These are phyloP conservation scores for Apeira syringaria DNA, from an alignment of 2,888 invertebrate species.

Conservation along the genomic window DNA sequence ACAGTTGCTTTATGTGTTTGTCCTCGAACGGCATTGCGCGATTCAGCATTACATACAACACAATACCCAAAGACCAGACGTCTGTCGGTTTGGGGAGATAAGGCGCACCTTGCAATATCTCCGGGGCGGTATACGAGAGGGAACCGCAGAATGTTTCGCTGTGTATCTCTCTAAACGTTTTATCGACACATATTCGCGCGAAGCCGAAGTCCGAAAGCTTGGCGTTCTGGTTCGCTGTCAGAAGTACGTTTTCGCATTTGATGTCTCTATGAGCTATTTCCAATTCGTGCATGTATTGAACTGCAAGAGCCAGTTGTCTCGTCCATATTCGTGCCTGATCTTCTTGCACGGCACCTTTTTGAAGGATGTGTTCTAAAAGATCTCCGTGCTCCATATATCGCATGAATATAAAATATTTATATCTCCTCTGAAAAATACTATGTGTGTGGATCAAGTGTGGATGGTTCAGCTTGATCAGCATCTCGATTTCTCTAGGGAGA, in stretches of 20 bases:
- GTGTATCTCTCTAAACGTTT: slow-evolving; percentile 69
- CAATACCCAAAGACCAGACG: slow-evolving; percentile 91
- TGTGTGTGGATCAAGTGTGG: slow-evolving; percentile 91
- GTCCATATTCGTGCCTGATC: slow-evolving; percentile 89
- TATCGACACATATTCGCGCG: slow-evolving; percentile 79
- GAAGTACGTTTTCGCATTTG: slow-evolving; percentile 92
- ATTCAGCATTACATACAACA: slow-evolving; percentile 92
- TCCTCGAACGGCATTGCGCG: slow-evolving; percentile 94
- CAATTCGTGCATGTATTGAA: slow-evolving; percentile 90
- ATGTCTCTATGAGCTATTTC: slow-evolving; percentile 91
- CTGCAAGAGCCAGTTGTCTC: slow-evolving; percentile 86
- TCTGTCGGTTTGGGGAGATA: slow-evolving; percentile 90
- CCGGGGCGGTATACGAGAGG: slow-evolving; percentile 93
- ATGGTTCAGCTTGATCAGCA: slow-evolving; percentile 89
- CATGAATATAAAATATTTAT: slow-evolving; percentile 91
- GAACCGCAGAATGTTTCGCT: slow-evolving; percentile 95
- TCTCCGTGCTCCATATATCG: slow-evolving; percentile 89
- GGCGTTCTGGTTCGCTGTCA: slow-evolving; percentile 88
- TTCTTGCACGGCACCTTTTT: slow-evolving; percentile 87
- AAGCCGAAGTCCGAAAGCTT: slow-evolving; percentile 94
- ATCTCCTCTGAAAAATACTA: slow-evolving; percentile 88
- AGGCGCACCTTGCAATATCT: slow-evolving; percentile 90
- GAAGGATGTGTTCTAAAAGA: slow-evolving; percentile 87
- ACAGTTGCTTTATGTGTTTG: slow-evolving; percentile 87
- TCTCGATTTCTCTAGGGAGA: slow-evolving; percentile 91